Percentiles rank a stretch among this genome's conserved stretches.
Evolutionary conservation across 2,888 invertebrate species (phyloP).

Genomic region (Craniophora ligustri): DNA sequence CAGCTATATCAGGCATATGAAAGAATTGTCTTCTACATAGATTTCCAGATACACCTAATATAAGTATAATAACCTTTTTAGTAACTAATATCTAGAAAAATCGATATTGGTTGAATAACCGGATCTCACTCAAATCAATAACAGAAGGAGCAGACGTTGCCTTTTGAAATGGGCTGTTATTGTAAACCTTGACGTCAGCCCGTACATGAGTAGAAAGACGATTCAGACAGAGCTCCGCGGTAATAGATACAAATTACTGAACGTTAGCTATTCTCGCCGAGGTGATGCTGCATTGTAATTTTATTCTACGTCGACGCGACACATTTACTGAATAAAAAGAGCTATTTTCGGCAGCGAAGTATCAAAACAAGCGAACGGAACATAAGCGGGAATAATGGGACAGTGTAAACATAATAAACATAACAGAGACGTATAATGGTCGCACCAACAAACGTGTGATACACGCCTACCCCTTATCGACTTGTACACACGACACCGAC

Average conservation of each 20-base stretch:
- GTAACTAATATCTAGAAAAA: too few relatives aligned
- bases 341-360: conserved; percentile 62
- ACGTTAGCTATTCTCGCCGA: conserved; percentile 10
- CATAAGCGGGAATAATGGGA: conserved; percentile 67
- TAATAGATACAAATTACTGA: conserved; percentile 35
- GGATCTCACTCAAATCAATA: neutral
- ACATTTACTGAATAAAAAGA: conserved; percentile 59
- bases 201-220: conserved; percentile 16
- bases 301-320: conserved; percentile 53
- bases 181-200: conserved; percentile 5
- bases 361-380: conserved; percentile 61
- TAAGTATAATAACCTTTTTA: too few relatives aligned
- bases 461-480: conserved; percentile 73
- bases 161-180: neutral
- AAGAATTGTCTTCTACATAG: neutral
- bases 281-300: conserved; percentile 21
- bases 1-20: too few relatives aligned
- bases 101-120: too few relatives aligned
- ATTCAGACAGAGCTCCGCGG: conserved; percentile 8
- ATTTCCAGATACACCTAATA: too few relatives aligned
- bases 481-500: conserved; percentile 63
- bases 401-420: conserved; percentile 71
- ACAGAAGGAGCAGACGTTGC: neutral
- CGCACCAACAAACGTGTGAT: conserved; percentile 64
- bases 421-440: conserved; percentile 65